Evolutionary conservation across 2,888 invertebrate genomes (phyloP).

Genomic region (Trichacis sp.): DNA sequence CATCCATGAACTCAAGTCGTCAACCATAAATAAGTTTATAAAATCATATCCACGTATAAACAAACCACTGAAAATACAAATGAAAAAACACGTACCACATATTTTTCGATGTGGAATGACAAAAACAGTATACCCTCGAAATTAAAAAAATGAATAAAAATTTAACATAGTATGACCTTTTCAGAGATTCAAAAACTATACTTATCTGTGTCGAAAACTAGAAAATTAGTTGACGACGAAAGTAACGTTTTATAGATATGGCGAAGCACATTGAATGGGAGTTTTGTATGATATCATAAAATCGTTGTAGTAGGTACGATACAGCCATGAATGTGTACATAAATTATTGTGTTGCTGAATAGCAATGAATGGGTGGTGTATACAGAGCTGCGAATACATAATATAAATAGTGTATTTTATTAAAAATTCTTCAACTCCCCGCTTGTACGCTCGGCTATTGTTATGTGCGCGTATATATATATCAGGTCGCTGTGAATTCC

Average conservation of each 20-base stretch:
- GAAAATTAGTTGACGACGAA: conserved; percentile 22
- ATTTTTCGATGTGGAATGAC: no score
- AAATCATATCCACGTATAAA: no score
- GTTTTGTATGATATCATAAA: conserved; percentile 38
- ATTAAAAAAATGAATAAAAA: no score
- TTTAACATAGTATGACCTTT: no score
- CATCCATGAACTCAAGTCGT: no score
- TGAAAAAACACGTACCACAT: no score
- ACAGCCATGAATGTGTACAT: conserved; percentile 25
- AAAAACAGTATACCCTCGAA: no score
- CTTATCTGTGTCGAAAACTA: conserved; percentile 17
- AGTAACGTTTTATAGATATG: conserved; percentile 35
- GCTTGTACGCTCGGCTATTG: not conserved
- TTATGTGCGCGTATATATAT: not conserved
- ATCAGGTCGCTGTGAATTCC: not conserved
- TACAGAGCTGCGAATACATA: not conserved
- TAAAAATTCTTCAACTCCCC: not conserved
- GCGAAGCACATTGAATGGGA: conserved; percentile 40
- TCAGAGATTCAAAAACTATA: no score
- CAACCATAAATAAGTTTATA: no score
- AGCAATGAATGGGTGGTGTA: conserved; percentile 17
- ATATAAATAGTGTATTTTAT: conserved; percentile 1
- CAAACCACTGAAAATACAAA: no score
- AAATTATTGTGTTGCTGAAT: conserved; percentile 21
- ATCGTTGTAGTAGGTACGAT: conserved; percentile 23